Percentiles rank a stretch among this genome's conserved stretches.
These are phyloP conservation scores for Atlantisia rogersi DNA, from an alignment of 2,113 vertebrate species.

Conservation along the genomic window DNA sequence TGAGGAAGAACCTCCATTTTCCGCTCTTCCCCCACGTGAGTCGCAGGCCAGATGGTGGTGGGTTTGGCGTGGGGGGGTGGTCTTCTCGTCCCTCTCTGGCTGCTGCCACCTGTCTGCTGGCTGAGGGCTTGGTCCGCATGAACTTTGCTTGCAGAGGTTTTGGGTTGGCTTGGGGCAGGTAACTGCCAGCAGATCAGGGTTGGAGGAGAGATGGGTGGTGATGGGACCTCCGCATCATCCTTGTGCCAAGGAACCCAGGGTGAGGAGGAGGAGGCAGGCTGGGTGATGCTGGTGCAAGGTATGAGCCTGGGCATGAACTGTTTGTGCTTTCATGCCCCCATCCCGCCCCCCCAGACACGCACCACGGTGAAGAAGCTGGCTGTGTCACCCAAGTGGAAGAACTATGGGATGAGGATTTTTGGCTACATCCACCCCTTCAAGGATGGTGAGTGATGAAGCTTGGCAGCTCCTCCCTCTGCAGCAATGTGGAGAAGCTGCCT, in stretches of 20 bases:
- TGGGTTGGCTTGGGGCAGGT: not conserved
- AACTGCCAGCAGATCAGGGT: not conserved
- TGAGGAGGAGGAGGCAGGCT: fast-evolving
- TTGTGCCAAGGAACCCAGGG: fast-evolving
- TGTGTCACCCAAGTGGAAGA: constrained; percentile 98
- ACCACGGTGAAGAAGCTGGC: constrained; percentile 94
- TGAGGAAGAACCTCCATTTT: constrained; percentile 95
- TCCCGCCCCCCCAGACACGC: constrained; percentile 79
- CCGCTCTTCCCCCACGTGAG: constrained; percentile 96
- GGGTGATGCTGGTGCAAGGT: not conserved
- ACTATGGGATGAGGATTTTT: constrained; percentile 95
- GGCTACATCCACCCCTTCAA: constrained; percentile 95
- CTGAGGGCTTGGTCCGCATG: not conserved
- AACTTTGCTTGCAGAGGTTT: not conserved
- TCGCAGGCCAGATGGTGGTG: not conserved
- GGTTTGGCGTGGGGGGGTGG: fast-evolving
- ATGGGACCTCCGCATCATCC: fast-evolving
- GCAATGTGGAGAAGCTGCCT: fast-evolving
- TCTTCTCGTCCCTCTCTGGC: fast-evolving
- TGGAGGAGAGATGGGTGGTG: not conserved
- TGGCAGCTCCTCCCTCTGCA: not conserved
- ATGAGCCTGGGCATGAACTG: not conserved
- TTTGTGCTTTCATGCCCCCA: fast-evolving
- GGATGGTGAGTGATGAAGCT: constrained; percentile 82
- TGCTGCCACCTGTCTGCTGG: not conserved